These are phyloP conservation scores for Lindbergichthys nudifrons DNA, from an alignment of 2,797 vertebrate species.

Conservation along the genomic window DNA sequence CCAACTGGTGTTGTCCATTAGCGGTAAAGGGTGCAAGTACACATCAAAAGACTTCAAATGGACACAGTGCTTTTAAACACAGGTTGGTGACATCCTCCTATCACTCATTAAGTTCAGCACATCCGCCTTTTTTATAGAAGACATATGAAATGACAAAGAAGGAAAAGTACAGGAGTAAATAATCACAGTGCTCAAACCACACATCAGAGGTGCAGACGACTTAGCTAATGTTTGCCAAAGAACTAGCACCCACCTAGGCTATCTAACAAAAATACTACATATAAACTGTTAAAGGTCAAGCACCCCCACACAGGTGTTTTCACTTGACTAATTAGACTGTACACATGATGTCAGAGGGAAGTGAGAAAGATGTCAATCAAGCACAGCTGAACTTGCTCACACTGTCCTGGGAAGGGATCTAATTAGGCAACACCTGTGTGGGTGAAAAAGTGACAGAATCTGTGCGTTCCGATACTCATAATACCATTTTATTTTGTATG, in stretches of 20 bases:
- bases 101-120: neutral
- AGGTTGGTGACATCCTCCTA: neutral
- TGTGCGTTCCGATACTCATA: neutral
- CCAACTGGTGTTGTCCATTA: conserved; percentile 32
- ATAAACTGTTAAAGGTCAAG: neutral
- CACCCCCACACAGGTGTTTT: conserved; percentile 6
- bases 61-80: neutral
- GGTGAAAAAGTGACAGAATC: no score
- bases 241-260: neutral
- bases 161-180: neutral
- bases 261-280: conserved; percentile 1
- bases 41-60: conserved; percentile 21
- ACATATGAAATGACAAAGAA: neutral
- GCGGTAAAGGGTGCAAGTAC: conserved; percentile 19
- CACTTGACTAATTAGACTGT: conserved; percentile 14
- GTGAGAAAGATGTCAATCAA: conserved; percentile 7
- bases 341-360: neutral
- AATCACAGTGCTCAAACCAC: neutral
- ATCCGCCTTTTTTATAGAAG: neutral
- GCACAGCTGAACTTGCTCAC: neutral
- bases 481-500: no score
- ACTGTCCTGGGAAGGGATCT: neutral
- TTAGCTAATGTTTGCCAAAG: neutral
- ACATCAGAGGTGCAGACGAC: neutral
- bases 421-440: conserved; percentile 4